Conservation (phyloP, 2,888 invertebrate species). For the Acrobasis repandana region DNA sequence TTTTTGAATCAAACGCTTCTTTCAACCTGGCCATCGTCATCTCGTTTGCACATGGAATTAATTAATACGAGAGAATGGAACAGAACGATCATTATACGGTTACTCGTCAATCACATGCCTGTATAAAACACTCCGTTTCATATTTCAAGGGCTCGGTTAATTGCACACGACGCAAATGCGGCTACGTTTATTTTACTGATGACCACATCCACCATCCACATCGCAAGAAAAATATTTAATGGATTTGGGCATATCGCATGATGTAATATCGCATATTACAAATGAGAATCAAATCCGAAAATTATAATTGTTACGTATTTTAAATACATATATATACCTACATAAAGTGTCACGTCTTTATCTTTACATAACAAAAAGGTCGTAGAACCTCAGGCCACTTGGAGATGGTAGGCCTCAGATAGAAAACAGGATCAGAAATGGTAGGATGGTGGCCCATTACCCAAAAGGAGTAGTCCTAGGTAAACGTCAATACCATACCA, state of each 20-base stretch:
- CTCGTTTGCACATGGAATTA: slow-evolving; percentile 25
- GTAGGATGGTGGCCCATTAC: too few species aligned
- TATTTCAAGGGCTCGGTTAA: slow-evolving; percentile 40
- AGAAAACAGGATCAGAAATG: too few species aligned
- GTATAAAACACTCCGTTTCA: slow-evolving; percentile 39
- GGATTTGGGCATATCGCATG: background rate
- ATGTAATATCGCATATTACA: background rate
- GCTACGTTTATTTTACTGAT: slow-evolving; percentile 17
- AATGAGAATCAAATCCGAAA: background rate
- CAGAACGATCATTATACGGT: slow-evolving; percentile 23
- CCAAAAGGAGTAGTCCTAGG: too few species aligned
- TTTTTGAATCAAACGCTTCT: slow-evolving; percentile 42
- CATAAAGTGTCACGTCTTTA: too few species aligned
- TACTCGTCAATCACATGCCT: slow-evolving; percentile 25
- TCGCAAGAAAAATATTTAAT: background rate
- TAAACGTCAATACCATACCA: too few species aligned
- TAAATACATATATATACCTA: too few species aligned
- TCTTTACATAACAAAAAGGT: too few species aligned
- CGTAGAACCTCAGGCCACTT: too few species aligned
- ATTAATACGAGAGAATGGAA: slow-evolving; percentile 23
- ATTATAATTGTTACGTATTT: too few species aligned
- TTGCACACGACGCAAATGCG: slow-evolving; percentile 29
- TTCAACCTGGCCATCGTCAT: slow-evolving; percentile 17
- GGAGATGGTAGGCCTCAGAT: too few species aligned
- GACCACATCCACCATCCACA: slow-evolving; percentile 3